phyloP scores from a whole-genome alignment of 2,888 invertebrate species.

The Zygogramma bicolorata region DNA sequence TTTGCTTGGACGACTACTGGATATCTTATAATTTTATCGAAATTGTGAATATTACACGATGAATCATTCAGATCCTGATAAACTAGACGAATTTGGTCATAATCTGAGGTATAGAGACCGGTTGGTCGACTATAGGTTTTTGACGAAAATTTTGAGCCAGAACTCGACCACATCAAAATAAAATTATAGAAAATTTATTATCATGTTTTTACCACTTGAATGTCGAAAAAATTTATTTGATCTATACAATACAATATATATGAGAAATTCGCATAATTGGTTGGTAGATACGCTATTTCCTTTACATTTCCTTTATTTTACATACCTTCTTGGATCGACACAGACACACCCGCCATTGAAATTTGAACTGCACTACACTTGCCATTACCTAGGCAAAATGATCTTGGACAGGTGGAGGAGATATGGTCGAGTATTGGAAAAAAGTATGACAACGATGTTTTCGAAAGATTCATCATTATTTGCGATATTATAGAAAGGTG shows the following conservation, averaged over 20 bases:
- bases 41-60: not conserved
- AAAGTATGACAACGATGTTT: not conserved
- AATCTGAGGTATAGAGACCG: not conserved
- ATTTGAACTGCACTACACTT: constrained; percentile 14
- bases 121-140: constrained; percentile 23
- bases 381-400: constrained; percentile 1
- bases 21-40: not conserved
- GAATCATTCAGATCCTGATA: not conserved
- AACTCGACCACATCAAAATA: constrained; percentile 22
- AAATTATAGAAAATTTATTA: not conserved
- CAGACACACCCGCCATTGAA: not conserved
- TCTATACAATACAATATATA: constrained; percentile 3
- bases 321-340: constrained; percentile 15
- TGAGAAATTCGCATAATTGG: not conserved
- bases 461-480: constrained; percentile 1
- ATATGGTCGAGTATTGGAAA: constrained; percentile 7
- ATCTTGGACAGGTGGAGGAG: not conserved
- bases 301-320: constrained; percentile 16
- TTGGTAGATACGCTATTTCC: constrained; percentile 10
- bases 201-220: constrained; percentile 12
- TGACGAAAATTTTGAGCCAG: constrained; percentile 7
- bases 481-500: not conserved
- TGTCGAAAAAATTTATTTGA: constrained; percentile 7
- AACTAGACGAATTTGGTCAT: constrained; percentile 12
- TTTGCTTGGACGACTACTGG: constrained; percentile 21